These are phyloP conservation scores for Panopea generosa DNA, from an alignment of 2,888 invertebrate species.

Conservation along the genomic window DNA sequence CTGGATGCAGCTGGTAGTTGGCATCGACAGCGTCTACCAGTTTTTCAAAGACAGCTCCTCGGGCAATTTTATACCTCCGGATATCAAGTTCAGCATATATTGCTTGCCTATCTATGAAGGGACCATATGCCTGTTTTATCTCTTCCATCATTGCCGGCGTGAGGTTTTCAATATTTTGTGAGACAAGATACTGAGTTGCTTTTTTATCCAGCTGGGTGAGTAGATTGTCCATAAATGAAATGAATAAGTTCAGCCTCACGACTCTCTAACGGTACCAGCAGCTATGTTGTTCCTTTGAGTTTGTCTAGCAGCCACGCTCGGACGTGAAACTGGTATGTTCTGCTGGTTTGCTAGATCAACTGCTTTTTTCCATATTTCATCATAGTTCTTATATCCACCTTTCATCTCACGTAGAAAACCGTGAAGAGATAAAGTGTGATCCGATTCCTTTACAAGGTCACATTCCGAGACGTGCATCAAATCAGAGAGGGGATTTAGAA, in stretches of 20 bases:
- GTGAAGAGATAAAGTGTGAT: conserved; percentile 15
- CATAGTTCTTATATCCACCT: neutral
- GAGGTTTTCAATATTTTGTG: no score
- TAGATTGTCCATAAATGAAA: conserved; percentile 29
- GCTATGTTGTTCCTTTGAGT: conserved; percentile 17
- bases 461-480: conserved; percentile 24
- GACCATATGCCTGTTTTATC: neutral
- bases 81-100: conserved; percentile 8
- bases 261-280: conserved; percentile 16
- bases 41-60: conserved; percentile 1
- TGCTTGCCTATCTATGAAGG: conserved; percentile 7
- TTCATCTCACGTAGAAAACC: conserved; percentile 6
- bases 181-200: neutral
- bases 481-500: conserved; percentile 26
- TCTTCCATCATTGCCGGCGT: no score
- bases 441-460: conserved; percentile 29
- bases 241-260: conserved; percentile 24
- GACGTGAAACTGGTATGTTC: conserved; percentile 1
- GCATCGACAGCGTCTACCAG: neutral
- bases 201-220: conserved; percentile 16
- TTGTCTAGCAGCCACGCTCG: conserved; percentile 23
- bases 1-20: neutral
- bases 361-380: neutral
- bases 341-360: conserved; percentile 3
- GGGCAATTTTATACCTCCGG: neutral